A percentile compares a stretch with the other conserved stretches of the same genome.
phyloP scores from a whole-genome alignment of 2,797 vertebrate genomes.

The Gymnoscopelus braueri region DNA sequence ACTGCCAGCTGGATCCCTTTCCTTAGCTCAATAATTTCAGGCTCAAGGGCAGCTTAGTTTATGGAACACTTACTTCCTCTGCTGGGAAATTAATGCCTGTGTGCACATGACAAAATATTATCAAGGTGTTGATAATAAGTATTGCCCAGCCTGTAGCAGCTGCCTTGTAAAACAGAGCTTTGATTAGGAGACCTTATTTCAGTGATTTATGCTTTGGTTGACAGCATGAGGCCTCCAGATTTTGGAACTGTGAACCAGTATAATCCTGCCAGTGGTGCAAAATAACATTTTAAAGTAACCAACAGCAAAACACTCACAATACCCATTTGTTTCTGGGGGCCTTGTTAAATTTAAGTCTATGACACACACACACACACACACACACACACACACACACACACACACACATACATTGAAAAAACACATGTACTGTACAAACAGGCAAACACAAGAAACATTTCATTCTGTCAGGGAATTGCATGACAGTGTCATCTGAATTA shows the following conservation, averaged over 20 bases:
- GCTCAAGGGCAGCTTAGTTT: slow-evolving; percentile 14
- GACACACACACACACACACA: slow-evolving; percentile 2
- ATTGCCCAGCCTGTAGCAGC: slow-evolving; percentile 4
- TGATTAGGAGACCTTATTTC: slow-evolving; percentile 47
- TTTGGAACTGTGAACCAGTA: not conserved
- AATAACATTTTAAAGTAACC: too few species aligned
- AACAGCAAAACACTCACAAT: too few species aligned
- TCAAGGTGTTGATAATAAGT: slow-evolving; percentile 4
- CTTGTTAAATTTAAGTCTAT: too few species aligned
- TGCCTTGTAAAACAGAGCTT: slow-evolving; percentile 12
- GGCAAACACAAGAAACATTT: not conserved
- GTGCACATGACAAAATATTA: slow-evolving; percentile 40
- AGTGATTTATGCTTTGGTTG: slow-evolving; percentile 39
- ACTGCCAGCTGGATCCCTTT: slow-evolving; percentile 25
- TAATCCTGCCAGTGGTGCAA: too few species aligned
- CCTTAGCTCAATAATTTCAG: slow-evolving; percentile 3
- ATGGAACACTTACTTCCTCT: slow-evolving; percentile 34
- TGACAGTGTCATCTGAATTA: slow-evolving; percentile 49
- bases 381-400: slow-evolving; percentile 1
- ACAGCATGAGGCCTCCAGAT: slow-evolving; percentile 32
- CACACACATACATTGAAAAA: not conserved
- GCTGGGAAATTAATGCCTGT: slow-evolving; percentile 48
- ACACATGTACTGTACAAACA: slow-evolving; percentile 1
- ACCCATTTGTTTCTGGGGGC: too few species aligned
- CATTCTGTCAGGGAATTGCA: slow-evolving; percentile 35